These are phyloP conservation scores for Hirudo medicinalis DNA, from an alignment of 1,140 invertebrate species.

Conservation along the genomic window DNA sequence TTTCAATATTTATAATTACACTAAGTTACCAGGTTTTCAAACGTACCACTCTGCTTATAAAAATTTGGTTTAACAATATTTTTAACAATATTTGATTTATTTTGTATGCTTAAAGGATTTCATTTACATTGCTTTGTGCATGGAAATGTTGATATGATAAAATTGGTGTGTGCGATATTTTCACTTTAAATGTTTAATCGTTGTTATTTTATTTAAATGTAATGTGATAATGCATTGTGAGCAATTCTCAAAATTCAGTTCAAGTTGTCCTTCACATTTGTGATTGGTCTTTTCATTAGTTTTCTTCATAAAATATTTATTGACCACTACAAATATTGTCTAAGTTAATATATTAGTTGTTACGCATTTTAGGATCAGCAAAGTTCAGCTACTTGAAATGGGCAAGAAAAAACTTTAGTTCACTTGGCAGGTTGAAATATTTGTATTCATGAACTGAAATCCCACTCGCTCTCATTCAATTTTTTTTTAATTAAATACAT, in stretches of 20 bases:
- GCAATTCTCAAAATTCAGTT: too few relatives aligned
- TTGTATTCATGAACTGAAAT: too few relatives aligned
- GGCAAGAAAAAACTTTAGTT: not conserved
- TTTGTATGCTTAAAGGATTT: not conserved
- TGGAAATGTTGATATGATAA: not conserved
- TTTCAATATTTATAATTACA: not conserved
- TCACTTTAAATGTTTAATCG: not conserved
- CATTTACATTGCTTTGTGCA: not conserved
- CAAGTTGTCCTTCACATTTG: too few relatives aligned
- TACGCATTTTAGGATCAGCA: not conserved
- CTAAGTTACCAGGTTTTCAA: too few relatives aligned
- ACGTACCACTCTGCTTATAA: too few relatives aligned
- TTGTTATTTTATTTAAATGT: not conserved
- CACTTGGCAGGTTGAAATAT: not conserved
- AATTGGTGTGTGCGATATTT: not conserved
- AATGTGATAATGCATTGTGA: too few relatives aligned
- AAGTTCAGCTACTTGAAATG: conserved; percentile 6
- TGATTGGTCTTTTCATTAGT: not conserved
- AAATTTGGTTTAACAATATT: not conserved
- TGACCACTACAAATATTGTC: not conserved
- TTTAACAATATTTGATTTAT: not conserved
- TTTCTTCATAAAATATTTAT: not conserved
- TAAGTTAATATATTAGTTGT: not conserved
- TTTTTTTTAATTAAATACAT: too few relatives aligned
- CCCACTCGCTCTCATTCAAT: too few relatives aligned